Base-by-base conservation (phyloP, 2,113 vertebrate species). In the Otolemur garnettii region DNA sequence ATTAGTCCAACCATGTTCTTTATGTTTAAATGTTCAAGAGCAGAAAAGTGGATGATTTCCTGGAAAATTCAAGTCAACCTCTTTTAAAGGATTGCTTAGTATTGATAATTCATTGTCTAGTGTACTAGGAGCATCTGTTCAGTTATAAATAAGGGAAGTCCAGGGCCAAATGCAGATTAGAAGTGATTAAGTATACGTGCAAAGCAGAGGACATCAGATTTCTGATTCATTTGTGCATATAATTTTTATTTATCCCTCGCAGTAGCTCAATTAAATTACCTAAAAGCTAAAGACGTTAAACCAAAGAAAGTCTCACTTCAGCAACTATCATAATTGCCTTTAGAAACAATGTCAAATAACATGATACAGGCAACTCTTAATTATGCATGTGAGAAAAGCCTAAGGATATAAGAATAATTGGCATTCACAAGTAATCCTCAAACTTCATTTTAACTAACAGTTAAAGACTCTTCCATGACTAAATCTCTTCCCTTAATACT, bases 311-410 rank as follows among this genome's bases (percentile, higher is more conserved):
- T 92, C 85, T 95, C 91, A 98, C 91, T 97, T 97, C 85, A 10
- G 50, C 93, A 97, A 96, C 91, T 92, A 85, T 93, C 83, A 78
- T 96, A 96, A 98, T 82, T 95, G 88, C 81, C 75, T 96, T 96
- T 86, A 92, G 90, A 95, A 97, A 91, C 86, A 96, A 96, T 94
- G 95, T 96, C 96, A 96, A 97, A 96, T 94, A 97, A 91, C 42
- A 94, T 92, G 96, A 90, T 82, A 95, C 35, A 83, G 60, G 80
- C 85, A 97, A 85, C 83, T 94, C 82, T 90, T 88, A 96, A 97
- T 96, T 94, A 96, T 74, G 38, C 85, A 91, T 45, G 38, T 94
- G 75, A 93, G 86, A 62, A 92, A 60, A 95, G 85, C 68, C 60
- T 60, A 69, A 88, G 66, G 85, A 96, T 60, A 92, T 26, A 64